These are phyloP conservation scores for Heliothis subflexa DNA, from an alignment of 1,140 invertebrate genomes.

Conservation along the genomic window DNA sequence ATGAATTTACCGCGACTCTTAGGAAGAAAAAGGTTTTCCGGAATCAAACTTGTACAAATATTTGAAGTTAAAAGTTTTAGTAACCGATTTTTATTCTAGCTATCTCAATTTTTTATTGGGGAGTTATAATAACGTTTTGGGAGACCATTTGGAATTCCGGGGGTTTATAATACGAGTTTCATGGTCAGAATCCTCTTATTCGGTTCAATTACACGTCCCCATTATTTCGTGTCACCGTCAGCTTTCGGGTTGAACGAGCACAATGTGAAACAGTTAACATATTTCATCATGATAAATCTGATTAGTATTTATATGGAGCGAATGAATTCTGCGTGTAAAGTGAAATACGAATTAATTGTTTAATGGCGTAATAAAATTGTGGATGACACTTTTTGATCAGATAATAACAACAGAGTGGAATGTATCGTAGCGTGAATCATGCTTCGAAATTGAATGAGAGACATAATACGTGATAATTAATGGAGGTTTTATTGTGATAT, in stretches of 20 bases:
- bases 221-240: slow-evolving; percentile 33
- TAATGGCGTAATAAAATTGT: slow-evolving; percentile 37
- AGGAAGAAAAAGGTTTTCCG: slow-evolving; percentile 60
- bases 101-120: slow-evolving; percentile 46
- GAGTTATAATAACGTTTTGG: slow-evolving; percentile 22
- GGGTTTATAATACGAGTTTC: neutral
- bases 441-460: neutral
- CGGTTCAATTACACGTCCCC: slow-evolving; percentile 27
- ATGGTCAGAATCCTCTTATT: slow-evolving; percentile 36
- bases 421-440: neutral
- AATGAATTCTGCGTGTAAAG: slow-evolving; percentile 32
- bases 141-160: neutral
- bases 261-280: slow-evolving; percentile 45
- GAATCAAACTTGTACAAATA: slow-evolving; percentile 74
- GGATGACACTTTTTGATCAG: slow-evolving; percentile 29
- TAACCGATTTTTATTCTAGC: slow-evolving; percentile 36
- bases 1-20: slow-evolving; percentile 69
- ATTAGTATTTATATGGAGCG: slow-evolving; percentile 42
- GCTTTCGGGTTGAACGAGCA: slow-evolving; percentile 37
- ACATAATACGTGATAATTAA: too few relatives aligned
- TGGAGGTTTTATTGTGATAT: neutral
- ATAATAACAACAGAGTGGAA: neutral
- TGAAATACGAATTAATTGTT: slow-evolving; percentile 38
- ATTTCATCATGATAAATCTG: slow-evolving; percentile 45
- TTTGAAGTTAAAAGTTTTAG: slow-evolving; percentile 61